Percentiles rank a stretch among this genome's conserved stretches.
Conservation (phyloP, 1,140 invertebrate species). For the Brachionus koreanus region DNA sequence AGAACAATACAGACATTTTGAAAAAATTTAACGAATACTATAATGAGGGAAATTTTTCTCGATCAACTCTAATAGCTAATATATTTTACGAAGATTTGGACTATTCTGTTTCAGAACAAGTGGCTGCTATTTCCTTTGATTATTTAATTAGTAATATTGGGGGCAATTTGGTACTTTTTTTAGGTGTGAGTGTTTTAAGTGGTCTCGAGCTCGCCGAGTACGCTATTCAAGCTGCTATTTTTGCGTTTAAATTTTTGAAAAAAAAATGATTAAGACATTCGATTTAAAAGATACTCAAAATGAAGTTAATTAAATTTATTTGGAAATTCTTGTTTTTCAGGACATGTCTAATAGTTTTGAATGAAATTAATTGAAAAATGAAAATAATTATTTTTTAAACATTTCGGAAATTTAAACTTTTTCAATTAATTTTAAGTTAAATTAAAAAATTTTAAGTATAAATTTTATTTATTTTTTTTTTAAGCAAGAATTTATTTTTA, state of each 20-base stretch:
- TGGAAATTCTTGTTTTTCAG: no score
- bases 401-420: no score
- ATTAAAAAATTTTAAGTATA: no score
- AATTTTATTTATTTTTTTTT: no score
- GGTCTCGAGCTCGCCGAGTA: not conserved
- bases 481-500: no score
- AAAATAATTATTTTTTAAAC: no score
- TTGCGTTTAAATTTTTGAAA: not conserved
- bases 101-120: not conserved
- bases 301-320: not conserved
- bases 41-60: not conserved
- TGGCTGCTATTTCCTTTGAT: slow-evolving; percentile 4
- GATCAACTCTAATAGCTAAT: not conserved
- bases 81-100: slow-evolving; percentile 36
- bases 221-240: not conserved
- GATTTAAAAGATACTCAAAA: not conserved
- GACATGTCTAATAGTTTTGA: no score
- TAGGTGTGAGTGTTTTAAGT: slow-evolving; percentile 34
- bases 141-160: slow-evolving; percentile 13
- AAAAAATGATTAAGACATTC: not conserved
- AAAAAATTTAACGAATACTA: slow-evolving; percentile 26
- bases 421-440: no score
- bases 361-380: no score
- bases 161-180: slow-evolving; percentile 39
- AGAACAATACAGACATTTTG: not conserved